These are phyloP conservation scores for Spilogale gracilis DNA, from an alignment of 2,113 vertebrate genomes.

Conservation along the genomic window DNA sequence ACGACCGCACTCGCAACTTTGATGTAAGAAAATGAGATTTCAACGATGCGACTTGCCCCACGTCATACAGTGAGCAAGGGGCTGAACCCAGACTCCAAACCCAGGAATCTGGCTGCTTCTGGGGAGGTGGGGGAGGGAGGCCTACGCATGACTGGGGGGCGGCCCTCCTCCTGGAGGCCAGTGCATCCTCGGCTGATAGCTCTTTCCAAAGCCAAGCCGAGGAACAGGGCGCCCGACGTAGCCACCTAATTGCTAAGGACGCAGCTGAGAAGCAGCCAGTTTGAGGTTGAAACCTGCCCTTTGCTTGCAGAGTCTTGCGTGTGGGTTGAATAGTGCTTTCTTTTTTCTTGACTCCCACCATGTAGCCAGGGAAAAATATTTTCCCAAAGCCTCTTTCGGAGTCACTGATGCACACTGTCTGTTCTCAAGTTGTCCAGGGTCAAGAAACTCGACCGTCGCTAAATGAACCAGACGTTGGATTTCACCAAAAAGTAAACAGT, in stretches of 20 bases:
- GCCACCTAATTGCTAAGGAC: background rate
- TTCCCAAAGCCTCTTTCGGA: background rate
- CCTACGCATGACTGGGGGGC: background rate
- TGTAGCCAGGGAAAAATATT: background rate
- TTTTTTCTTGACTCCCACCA: background rate
- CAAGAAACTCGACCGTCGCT: background rate
- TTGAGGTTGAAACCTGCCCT: background rate
- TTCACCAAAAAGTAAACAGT: slow-evolving; percentile 26
- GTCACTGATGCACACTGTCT: background rate
- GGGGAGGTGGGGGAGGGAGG: background rate
- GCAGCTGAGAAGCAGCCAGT: background rate
- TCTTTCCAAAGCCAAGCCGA: background rate
- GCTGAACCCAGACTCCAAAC: background rate
- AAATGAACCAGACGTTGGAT: background rate
- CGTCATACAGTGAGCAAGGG: too few species aligned
- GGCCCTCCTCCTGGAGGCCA: accelerated
- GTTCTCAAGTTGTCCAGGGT: background rate
- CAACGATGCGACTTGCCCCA: background rate
- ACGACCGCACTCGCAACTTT: background rate
- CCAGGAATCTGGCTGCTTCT: background rate
- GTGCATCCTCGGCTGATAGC: background rate
- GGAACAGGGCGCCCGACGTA: background rate
- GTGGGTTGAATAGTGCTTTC: background rate
- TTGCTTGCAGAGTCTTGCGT: background rate
- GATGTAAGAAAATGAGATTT: background rate